Percentiles rank a stretch among this genome's conserved stretches.
These are phyloP conservation scores for Phoxinus dragarum DNA, from an alignment of 2,797 vertebrate genomes.

Conservation along the genomic window DNA sequence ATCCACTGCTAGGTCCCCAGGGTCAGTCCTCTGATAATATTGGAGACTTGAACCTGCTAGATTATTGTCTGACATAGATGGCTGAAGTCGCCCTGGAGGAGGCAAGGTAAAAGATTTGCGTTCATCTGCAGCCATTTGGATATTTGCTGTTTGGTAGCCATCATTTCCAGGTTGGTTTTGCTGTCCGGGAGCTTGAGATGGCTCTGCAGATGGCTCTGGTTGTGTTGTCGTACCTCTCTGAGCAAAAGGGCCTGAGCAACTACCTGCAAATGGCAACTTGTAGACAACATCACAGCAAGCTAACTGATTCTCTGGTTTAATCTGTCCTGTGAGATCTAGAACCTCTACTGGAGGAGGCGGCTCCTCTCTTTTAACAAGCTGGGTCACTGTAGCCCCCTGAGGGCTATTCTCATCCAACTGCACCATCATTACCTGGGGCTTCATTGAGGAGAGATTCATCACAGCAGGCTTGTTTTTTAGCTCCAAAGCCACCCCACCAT, in stretches of 20 bases:
- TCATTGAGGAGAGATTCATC: conserved; percentile 84
- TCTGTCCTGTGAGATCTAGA: conserved; percentile 91
- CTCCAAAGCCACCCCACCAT: conserved; percentile 85
- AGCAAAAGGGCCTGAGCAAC: conserved; percentile 88
- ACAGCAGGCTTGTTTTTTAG: conserved; percentile 87
- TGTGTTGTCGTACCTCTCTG: conserved; percentile 81
- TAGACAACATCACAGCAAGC: conserved; percentile 98
- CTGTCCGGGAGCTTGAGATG: conserved; percentile 70
- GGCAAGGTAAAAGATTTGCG: conserved; percentile 80
- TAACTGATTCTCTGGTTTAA: conserved; percentile 92
- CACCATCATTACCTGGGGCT: conserved; percentile 94
- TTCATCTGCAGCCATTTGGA: conserved; percentile 74
- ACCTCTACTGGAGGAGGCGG: conserved; percentile 77
- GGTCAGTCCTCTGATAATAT: conserved; percentile 85
- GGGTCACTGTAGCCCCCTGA: conserved; percentile 83
- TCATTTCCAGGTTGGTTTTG: conserved; percentile 76
- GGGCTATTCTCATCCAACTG: conserved; percentile 87
- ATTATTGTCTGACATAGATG: conserved; percentile 97
- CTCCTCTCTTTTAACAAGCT: conserved; percentile 88
- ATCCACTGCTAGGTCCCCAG: conserved; percentile 87
- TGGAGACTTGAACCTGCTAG: conserved; percentile 84
- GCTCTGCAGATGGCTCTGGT: conserved; percentile 80
- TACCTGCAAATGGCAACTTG: conserved; percentile 93
- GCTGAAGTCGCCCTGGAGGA: conserved; percentile 85
- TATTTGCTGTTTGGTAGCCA: conserved; percentile 67